A percentile compares a stretch with the other conserved stretches of the same genome.
Evolutionary conservation across 2,888 invertebrate genomes (phyloP).

Genomic region (Andrena fulva): DNA sequence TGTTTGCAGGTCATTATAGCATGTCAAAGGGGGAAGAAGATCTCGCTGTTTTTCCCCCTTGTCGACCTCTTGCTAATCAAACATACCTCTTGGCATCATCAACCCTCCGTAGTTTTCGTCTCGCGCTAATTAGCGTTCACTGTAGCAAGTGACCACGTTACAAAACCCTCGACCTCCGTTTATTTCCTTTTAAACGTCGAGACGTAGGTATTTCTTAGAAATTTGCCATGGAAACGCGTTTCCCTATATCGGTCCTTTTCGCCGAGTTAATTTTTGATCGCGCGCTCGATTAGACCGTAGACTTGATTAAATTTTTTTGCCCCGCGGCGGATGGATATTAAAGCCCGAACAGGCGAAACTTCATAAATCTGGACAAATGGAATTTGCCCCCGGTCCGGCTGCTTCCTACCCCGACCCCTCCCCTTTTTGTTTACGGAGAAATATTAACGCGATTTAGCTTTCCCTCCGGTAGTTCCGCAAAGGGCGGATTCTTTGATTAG

Average conservation of each 20-base stretch:
- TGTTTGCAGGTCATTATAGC: slow-evolving; percentile 83
- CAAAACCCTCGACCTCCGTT: not conserved
- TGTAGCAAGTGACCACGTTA: slow-evolving; percentile 7
- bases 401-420: not conserved
- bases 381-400: slow-evolving; percentile 13
- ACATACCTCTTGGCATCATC: slow-evolving; percentile 38
- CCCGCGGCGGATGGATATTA: slow-evolving; percentile 27
- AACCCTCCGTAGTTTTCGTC: slow-evolving; percentile 17
- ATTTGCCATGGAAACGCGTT: not conserved
- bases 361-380: slow-evolving; percentile 51
- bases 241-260: not conserved
- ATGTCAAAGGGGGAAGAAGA: slow-evolving; percentile 71
- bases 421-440: slow-evolving; percentile 41
- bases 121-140: slow-evolving; percentile 55
- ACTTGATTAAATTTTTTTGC: slow-evolving; percentile 50
- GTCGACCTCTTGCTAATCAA: slow-evolving; percentile 49
- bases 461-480: slow-evolving; percentile 17
- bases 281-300: slow-evolving; percentile 26
- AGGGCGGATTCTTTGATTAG: slow-evolving; percentile 54
- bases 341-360: slow-evolving; percentile 8
- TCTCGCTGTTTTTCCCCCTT: slow-evolving; percentile 61
- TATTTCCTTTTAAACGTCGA: not conserved
- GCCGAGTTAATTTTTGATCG: slow-evolving; percentile 35
- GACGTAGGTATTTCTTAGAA: not conserved
- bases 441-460: slow-evolving; percentile 45